These are phyloP conservation scores for Chloroceryle aenea DNA, from an alignment of 2,113 vertebrate species.

Conservation along the genomic window DNA sequence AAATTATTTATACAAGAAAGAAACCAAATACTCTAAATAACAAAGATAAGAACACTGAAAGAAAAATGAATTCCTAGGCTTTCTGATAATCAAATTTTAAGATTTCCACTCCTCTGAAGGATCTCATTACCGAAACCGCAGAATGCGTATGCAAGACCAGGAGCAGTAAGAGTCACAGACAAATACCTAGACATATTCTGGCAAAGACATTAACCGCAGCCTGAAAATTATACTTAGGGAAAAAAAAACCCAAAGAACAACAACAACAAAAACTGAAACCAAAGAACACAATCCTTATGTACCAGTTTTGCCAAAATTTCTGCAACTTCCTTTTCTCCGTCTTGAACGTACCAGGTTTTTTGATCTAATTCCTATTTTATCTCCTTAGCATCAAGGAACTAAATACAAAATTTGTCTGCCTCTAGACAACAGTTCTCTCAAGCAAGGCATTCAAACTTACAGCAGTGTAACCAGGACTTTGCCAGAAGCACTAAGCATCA, in stretches of 20 bases:
- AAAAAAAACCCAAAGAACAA: too few relatives aligned
- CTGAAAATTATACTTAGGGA: neutral
- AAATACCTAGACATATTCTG: neutral
- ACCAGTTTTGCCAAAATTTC: neutral
- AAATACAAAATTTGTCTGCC: neutral
- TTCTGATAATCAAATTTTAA: neutral
- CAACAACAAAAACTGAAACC: neutral
- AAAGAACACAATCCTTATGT: neutral
- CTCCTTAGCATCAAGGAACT: neutral
- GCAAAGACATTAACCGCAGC: neutral
- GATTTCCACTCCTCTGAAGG: neutral
- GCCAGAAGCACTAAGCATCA: neutral
- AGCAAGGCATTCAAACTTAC: neutral
- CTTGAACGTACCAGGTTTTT: neutral
- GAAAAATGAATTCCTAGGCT: neutral
- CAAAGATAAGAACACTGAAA: neutral
- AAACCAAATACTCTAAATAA: neutral
- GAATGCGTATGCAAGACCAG: neutral
- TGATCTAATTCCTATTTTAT: neutral
- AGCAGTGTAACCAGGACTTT: neutral
- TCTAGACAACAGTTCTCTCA: neutral
- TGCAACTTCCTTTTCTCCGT: neutral
- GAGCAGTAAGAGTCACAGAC: neutral
- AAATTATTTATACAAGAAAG: neutral
- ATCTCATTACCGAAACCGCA: neutral